A percentile compares a stretch with the other conserved stretches of the same genome.
Evolutionary conservation across 35 echinoderm and acorn worm genomes (phyloP).

Genomic region (Strongylocentrotus purpuratus): DNA sequence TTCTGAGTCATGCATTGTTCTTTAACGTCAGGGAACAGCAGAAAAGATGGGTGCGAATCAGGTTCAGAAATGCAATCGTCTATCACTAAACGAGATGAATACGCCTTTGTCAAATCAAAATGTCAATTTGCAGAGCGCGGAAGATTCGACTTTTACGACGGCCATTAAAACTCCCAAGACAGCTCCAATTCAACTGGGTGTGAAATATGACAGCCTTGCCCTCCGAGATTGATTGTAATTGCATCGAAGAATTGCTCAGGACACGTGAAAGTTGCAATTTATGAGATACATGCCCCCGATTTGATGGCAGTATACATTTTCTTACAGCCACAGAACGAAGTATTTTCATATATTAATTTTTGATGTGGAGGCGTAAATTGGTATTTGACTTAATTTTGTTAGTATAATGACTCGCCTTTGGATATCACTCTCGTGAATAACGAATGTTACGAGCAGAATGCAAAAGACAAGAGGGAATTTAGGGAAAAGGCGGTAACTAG

Average conservation of each 20-base stretch:
- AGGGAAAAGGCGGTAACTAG: background rate
- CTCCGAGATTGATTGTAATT: background rate
- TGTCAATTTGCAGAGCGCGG: background rate
- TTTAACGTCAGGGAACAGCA: background rate
- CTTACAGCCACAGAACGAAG: background rate
- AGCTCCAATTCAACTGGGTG: background rate
- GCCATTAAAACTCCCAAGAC: constrained; percentile 9
- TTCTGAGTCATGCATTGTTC: too few relatives aligned
- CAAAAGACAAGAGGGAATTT: background rate
- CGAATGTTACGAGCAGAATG: background rate
- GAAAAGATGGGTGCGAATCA: background rate
- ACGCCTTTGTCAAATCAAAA: background rate
- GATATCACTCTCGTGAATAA: background rate
- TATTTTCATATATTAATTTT: background rate
- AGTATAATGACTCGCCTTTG: background rate
- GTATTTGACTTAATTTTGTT: background rate
- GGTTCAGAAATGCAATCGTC: background rate
- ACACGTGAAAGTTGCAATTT: background rate
- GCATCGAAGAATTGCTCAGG: background rate
- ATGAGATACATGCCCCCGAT: background rate
- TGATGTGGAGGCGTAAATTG: background rate
- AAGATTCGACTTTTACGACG: background rate
- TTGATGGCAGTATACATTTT: background rate
- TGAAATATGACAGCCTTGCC: background rate
- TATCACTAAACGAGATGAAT: background rate